A percentile compares a stretch with the other conserved stretches of the same genome.
Conservation (phyloP, 2,797 vertebrate species). For the Tangara arthus region DNA sequence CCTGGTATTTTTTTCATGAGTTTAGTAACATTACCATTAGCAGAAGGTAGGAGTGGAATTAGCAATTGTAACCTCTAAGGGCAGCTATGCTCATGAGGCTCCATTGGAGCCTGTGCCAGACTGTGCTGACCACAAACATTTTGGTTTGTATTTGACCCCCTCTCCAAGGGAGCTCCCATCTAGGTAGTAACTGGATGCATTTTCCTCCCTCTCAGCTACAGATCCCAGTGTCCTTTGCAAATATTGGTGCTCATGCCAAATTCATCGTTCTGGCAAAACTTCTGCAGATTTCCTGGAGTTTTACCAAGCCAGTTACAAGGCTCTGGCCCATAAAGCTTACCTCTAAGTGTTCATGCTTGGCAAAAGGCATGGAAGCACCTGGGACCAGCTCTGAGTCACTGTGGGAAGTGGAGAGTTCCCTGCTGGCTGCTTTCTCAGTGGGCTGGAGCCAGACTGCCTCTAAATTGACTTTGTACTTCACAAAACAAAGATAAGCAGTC, state of each 20-base stretch:
- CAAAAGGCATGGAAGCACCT: constrained; percentile 8
- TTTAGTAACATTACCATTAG: neutral
- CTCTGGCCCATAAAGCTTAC: neutral
- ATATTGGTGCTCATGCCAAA: neutral
- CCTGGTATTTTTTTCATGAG: neutral
- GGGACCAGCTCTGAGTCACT: neutral
- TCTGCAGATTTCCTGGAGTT: neutral
- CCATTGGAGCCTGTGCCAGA: neutral
- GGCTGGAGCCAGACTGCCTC: neutral
- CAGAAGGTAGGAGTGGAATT: neutral
- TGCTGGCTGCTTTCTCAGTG: neutral
- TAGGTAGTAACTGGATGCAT: neutral
- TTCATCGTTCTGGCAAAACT: neutral
- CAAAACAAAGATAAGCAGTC: neutral
- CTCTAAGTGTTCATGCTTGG: neutral
- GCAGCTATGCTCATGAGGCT: neutral
- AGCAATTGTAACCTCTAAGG: neutral
- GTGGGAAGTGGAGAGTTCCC: neutral
- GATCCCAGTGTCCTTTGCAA: neutral
- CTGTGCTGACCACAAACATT: neutral
- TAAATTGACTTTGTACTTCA: neutral
- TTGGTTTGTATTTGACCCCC: neutral
- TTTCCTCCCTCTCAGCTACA: neutral
- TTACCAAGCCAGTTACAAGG: neutral
- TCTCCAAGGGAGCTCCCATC: neutral